Conservation (phyloP, 2,113 vertebrate species). For the Propithecus coquereli region DNA sequence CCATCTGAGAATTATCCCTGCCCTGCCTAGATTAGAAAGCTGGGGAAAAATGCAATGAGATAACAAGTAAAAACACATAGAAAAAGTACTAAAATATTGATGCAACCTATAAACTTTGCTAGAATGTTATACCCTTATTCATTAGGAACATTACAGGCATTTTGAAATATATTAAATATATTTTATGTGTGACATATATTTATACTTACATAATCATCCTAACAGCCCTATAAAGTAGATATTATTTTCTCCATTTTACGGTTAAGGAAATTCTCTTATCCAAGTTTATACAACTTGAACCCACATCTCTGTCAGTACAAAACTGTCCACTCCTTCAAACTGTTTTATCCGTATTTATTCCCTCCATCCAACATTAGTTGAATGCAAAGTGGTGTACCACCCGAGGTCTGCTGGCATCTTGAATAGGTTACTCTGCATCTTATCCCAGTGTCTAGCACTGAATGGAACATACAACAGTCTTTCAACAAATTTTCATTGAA, state of each 20-base stretch:
- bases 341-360: neutral
- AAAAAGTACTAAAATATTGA: neutral
- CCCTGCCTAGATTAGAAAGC: neutral
- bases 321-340: neutral
- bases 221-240: neutral
- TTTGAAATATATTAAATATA: neutral
- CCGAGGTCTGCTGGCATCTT: neutral
- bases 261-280: neutral
- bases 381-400: neutral
- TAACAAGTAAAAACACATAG: neutral
- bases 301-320: neutral
- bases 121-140: neutral
- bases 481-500: neutral
- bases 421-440: neutral
- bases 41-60: neutral
- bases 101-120: neutral
- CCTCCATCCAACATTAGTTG: neutral
- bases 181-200: neutral
- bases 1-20: neutral
- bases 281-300: neutral
- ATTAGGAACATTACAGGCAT: neutral
- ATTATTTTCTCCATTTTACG: neutral
- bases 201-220: neutral
- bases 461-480: neutral
- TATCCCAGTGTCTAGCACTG: neutral